Evolutionary conservation across 2,797 vertebrate genomes (phyloP), one percentile per base, ranked within the genome.

Genomic region (Monodelphis domestica): DNA sequence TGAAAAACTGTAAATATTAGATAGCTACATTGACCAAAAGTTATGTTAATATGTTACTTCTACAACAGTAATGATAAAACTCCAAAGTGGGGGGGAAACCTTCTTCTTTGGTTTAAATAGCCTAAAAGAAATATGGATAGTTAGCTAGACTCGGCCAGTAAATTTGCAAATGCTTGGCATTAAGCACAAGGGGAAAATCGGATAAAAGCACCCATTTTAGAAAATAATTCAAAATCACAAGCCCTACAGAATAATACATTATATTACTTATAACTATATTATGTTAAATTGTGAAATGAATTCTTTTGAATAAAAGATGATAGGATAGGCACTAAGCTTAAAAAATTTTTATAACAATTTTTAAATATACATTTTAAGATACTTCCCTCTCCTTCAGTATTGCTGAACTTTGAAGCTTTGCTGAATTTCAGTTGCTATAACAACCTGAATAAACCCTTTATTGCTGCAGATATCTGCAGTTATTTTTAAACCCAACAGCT

Each of bases 401-500:
- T 96, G 95, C 88, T 97, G 93, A 98, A 97, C 96, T 98, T 95
- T 97, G 91, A 98, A 97, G 96, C 98, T 98, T 96, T 96, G 90
- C 94, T 96, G 98, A 98, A 97, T 98, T 98, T 97, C 96, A 95
- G 98, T 98, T 98, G 96, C 98, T 97, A 98, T 98, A 98, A 98
- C 98, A 98, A 99, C 98, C 0, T 93, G 89, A 96, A 96, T 97
- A 98, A 98, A 98, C 96, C 97, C 95, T 98, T 98, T 98, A 97
- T 97, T 98, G 97, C 95, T 97, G 97, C 97, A 98, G 98, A 98
- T 97, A 98, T 98, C 97, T 98, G 97, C 94, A 98, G 97, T 98
- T 98, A 99, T 98, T 98, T 98, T 98, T 98, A 98, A 97, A 98
- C 92, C 53, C 89, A 98, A 98, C 98, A 98, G 98, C 98, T 99